Evolutionary conservation across 2,113 vertebrate species (phyloP).

Genomic region (Psettodes erumei): DNA sequence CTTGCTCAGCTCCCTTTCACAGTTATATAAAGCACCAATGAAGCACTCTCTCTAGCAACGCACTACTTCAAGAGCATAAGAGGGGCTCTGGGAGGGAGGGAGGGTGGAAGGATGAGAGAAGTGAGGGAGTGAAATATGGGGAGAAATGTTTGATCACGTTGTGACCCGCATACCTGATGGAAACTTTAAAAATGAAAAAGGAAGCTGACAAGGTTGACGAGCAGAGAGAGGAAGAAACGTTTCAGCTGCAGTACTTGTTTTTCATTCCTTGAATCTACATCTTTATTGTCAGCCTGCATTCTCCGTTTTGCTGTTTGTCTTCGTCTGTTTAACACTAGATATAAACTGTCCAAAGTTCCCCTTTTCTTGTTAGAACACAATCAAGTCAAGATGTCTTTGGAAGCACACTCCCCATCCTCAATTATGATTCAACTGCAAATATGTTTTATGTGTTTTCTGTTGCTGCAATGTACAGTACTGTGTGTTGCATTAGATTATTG

Average conservation of each 20-base stretch:
- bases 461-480: not conserved
- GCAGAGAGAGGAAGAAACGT: not conserved
- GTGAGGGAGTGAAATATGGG: not conserved
- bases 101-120: conserved; percentile 15
- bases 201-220: not conserved
- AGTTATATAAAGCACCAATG: conserved; percentile 65
- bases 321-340: not conserved
- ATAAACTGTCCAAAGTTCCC: not conserved
- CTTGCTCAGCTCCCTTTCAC: conserved; percentile 51
- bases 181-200: conserved; percentile 1
- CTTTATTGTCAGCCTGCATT: not conserved
- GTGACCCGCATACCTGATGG: conserved; percentile 28
- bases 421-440: not conserved
- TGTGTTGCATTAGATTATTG: not conserved
- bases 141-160: conserved; percentile 42
- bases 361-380: not conserved
- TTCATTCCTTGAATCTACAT: not conserved
- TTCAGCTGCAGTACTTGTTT: not conserved
- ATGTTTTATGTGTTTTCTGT: not conserved
- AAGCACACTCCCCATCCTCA: not conserved
- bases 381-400: not conserved
- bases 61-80: conserved; percentile 62
- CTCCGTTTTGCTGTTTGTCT: not conserved
- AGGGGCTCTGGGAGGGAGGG: conserved; percentile 28
- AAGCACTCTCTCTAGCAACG: conserved; percentile 43